Evolutionary conservation across 1,140 invertebrate species (phyloP).

Genomic region (Kradibia gibbosae): DNA sequence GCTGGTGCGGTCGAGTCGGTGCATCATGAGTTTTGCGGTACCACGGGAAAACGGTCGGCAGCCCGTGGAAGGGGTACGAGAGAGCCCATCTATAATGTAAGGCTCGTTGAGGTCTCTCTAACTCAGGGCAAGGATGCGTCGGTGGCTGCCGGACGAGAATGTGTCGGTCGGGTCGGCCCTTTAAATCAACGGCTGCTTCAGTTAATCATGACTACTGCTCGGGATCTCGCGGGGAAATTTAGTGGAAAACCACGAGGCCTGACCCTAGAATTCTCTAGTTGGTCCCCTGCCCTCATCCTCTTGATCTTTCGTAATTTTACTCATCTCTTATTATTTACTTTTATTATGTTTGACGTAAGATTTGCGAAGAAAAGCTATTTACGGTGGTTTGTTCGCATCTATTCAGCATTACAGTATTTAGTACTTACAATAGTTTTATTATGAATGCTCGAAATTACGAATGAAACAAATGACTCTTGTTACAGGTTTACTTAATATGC

Average conservation of each 20-base stretch:
- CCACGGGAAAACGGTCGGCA: not conserved
- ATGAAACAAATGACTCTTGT: too few species aligned
- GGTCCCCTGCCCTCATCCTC: not conserved
- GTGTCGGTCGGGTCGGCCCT: slow-evolving; percentile 23
- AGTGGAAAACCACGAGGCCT: slow-evolving; percentile 44
- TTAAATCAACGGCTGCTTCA: slow-evolving; percentile 46
- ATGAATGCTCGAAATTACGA: too few species aligned
- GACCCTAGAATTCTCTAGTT: slow-evolving; percentile 27
- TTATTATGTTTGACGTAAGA: too few species aligned
- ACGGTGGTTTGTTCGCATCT: too few species aligned
- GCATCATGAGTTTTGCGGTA: not conserved
- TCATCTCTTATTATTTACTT: not conserved
- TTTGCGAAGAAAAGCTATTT: too few species aligned
- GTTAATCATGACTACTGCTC: slow-evolving; percentile 46
- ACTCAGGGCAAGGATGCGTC: slow-evolving; percentile 20
- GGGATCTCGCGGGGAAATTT: slow-evolving; percentile 45
- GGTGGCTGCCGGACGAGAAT: slow-evolving; percentile 7
- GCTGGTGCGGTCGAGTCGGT: not conserved
- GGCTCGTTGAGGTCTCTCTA: slow-evolving; percentile 38
- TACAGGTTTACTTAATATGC: too few species aligned
- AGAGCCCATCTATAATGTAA: slow-evolving; percentile 38
- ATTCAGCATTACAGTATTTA: too few species aligned
- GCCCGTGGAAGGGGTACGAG: too few species aligned
- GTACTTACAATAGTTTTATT: too few species aligned
- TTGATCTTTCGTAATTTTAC: not conserved